Percentiles rank a stretch among this genome's conserved stretches.
Conservation (phyloP, 2,113 vertebrate species). For the Acrocephalus kingi region DNA sequence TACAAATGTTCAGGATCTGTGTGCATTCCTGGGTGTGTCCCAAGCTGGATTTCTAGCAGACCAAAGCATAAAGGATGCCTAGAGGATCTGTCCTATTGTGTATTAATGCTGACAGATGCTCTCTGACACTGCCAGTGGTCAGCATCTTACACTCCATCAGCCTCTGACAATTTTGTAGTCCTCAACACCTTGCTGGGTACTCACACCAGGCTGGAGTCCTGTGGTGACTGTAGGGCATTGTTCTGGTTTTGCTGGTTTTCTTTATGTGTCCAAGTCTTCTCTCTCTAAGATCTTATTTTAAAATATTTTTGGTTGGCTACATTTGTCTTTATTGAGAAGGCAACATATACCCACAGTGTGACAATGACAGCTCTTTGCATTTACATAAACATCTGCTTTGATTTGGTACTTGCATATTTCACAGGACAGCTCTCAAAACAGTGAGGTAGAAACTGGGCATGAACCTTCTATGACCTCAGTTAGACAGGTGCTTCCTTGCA, state of each 20-base stretch:
- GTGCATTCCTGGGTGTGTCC: background rate
- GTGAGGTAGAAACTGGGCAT: background rate
- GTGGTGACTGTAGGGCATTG: background rate
- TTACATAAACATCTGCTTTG: conserved; percentile 5
- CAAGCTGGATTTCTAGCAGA: background rate
- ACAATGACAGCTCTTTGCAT: background rate
- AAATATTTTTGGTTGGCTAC: background rate
- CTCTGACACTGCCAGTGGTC: background rate
- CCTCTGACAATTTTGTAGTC: background rate
- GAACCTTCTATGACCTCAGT: background rate
- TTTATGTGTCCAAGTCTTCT: background rate
- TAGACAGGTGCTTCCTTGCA: background rate
- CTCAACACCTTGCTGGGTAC: background rate
- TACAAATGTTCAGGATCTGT: background rate
- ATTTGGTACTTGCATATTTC: background rate
- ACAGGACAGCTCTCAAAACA: background rate
- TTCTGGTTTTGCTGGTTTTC: background rate
- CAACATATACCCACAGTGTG: background rate
- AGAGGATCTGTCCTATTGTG: background rate
- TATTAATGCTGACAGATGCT: background rate
- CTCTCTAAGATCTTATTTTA: background rate
- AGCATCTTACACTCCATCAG: background rate
- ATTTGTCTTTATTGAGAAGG: background rate
- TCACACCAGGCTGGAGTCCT: background rate
- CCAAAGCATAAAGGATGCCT: background rate